Evolutionary conservation across 2,113 vertebrate species (phyloP).

Genomic region (Scartelaos histophorus): DNA sequence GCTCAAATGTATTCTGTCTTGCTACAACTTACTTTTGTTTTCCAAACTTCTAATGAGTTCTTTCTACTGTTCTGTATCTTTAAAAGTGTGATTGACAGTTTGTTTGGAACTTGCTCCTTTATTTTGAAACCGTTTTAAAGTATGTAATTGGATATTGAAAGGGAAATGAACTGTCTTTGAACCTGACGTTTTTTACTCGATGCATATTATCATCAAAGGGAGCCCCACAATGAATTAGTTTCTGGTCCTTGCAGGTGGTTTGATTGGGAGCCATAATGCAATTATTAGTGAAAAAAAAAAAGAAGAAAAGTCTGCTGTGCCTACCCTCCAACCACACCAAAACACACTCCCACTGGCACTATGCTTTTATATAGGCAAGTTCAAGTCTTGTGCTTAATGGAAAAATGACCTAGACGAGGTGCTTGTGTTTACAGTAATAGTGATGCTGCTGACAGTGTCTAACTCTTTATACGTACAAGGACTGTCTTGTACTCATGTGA

Average conservation of each 20-base stretch:
- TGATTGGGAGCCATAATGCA: slow-evolving; percentile 2
- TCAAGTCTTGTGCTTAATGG: neutral
- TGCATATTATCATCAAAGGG: slow-evolving; percentile 7
- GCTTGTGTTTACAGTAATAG: too few species aligned
- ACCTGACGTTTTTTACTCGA: slow-evolving; percentile 1
- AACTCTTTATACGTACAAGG: too few species aligned
- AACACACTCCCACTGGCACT: neutral
- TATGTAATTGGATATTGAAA: slow-evolving; percentile 8
- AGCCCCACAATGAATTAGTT: neutral
- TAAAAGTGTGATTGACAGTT: slow-evolving; percentile 4
- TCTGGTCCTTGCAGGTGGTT: neutral
- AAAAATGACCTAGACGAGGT: neutral
- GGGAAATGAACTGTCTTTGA: slow-evolving; percentile 6
- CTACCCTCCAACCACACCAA: neutral
- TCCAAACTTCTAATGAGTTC: slow-evolving; percentile 1
- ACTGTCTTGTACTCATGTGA: too few species aligned
- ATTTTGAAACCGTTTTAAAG: neutral
- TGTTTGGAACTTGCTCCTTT: slow-evolving; percentile 7
- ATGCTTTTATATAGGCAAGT: neutral
- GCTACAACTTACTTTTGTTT: neutral
- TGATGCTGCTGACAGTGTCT: too few species aligned
- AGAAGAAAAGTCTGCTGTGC: neutral
- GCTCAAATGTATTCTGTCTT: neutral
- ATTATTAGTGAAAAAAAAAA: neutral
- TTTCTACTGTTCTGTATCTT: neutral